Evolutionary conservation across 2,113 vertebrate genomes (phyloP), one percentile per base, ranked within the genome.

Genomic region (Geococcyx californianus): DNA sequence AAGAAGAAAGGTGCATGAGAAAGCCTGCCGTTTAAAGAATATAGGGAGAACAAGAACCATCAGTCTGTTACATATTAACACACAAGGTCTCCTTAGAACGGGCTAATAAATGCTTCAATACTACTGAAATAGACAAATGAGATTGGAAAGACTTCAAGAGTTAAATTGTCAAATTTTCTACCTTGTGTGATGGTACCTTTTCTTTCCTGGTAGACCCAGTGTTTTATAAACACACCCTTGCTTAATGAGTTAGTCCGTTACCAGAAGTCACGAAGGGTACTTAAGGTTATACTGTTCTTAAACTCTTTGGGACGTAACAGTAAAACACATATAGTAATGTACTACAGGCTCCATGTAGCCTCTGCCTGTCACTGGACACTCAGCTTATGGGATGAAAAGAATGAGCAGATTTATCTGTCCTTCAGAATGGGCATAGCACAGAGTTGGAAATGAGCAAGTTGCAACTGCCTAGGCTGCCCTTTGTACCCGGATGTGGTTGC

Each of bases 251-350:
- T 75, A 72, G 56, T 54, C 58, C 2, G 1, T 58, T 47, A 42
- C 47, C 31, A 55, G 26, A 55, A 69, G 19, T 75, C 52, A n/a
- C 28, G 51, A 68, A 29, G 21, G 60, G 6, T 73, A n/a, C 56
- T 70, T 55, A 59, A 70, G 67, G 24, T 49, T 52, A 63, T 16
- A 20, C 17, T 54, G 10, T 26, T 55, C 62, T 84, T 75, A 55
- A 87, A 31, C 56, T 49, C 25, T 51, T 60, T 23, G 3, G 34
- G 33, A 13, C 20, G 3, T 18, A 64, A 79, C 20, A 31, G 7
- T 34, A 59, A 55, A 67, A 59, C 18, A 28, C 0, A 0, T 33
- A 6, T 24, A 55, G n/a, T n/a, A n/a, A 18, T 6, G 7, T 78
- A 9, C 16, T n/a, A 7, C 20, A 34, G 24, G 36, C 78, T 21